phyloP scores from a whole-genome alignment of 2,797 vertebrate species.

The Eurystomus glaucurus region DNA sequence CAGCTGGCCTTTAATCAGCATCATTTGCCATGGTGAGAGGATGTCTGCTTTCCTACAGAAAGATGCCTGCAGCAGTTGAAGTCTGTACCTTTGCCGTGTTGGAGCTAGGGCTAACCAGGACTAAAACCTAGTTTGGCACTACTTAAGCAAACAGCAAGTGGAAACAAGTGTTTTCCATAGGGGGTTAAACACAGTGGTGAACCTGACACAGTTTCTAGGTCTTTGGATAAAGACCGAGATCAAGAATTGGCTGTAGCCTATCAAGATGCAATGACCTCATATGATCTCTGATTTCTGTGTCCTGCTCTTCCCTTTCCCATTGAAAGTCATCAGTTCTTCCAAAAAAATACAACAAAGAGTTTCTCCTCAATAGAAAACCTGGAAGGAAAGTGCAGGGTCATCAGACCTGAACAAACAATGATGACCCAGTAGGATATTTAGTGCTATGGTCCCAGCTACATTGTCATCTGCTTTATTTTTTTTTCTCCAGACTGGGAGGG shows the following conservation, averaged over 20 bases:
- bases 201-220: conserved; percentile 45
- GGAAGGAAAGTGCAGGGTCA: neutral
- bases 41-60: neutral
- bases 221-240: conserved; percentile 22
- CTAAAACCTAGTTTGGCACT: neutral
- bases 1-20: neutral
- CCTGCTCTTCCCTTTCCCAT: conserved; percentile 21
- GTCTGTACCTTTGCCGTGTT: neutral
- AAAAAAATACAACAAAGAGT: accelerated
- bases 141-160: neutral
- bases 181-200: neutral
- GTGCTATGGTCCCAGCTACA: accelerated
- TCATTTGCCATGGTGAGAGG: accelerated
- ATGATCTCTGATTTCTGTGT: conserved; percentile 31
- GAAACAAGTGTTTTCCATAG: conserved; percentile 8
- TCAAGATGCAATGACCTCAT: neutral
- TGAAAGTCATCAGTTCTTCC: neutral
- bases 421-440: neutral
- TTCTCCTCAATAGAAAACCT: neutral
- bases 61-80: neutral
- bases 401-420: accelerated
- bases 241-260: conserved; percentile 8
- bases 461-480: neutral
- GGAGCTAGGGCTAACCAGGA: neutral
- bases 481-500: neutral